phyloP scores from a whole-genome alignment of 2,888 invertebrate species.

The Dolichomitus sp. region DNA sequence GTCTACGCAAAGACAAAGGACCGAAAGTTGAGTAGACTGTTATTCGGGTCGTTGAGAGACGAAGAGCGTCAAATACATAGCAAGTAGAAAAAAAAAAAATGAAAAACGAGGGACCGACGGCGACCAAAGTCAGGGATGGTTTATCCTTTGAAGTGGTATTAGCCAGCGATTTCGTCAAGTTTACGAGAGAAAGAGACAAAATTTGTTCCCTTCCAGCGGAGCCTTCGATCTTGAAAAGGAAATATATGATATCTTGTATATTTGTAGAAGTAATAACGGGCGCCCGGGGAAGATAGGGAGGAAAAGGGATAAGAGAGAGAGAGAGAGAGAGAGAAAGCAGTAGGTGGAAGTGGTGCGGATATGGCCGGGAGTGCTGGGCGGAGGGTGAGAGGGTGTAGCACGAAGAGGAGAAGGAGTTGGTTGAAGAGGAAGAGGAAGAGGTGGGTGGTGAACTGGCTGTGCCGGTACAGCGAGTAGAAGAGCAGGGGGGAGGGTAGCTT shows the following conservation, averaged over 20 bases:
- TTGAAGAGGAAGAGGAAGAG: conserved; percentile 49
- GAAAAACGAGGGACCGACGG: conserved; percentile 11
- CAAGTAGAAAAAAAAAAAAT: background rate
- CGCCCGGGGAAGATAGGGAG: conserved; percentile 63
- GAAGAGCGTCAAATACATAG: conserved; percentile 24
- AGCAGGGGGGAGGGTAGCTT: conserved; percentile 82
- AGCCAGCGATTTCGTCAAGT: conserved; percentile 69
- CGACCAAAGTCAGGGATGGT: conserved; percentile 25
- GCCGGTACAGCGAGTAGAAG: conserved; percentile 57
- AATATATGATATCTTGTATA: conserved; percentile 80
- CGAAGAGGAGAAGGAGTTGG: conserved; percentile 76
- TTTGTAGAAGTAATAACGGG: conserved; percentile 84
- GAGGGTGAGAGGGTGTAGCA: conserved; percentile 68
- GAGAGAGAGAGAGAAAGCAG: conserved; percentile 58
- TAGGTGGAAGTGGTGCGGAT: conserved; percentile 63
- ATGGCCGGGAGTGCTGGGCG: conserved; percentile 56
- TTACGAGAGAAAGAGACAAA: conserved; percentile 56
- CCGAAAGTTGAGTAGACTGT: background rate
- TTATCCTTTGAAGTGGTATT: conserved; percentile 73
- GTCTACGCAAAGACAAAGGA: conserved; percentile 35
- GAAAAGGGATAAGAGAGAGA: conserved; percentile 40
- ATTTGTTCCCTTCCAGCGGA: conserved; percentile 11
- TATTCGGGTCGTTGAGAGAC: conserved; percentile 18
- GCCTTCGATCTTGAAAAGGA: conserved; percentile 73
- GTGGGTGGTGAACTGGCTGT: conserved; percentile 48